Base-by-base conservation (phyloP, 2,113 vertebrate genomes). In the Barbus barbus region DNA sequence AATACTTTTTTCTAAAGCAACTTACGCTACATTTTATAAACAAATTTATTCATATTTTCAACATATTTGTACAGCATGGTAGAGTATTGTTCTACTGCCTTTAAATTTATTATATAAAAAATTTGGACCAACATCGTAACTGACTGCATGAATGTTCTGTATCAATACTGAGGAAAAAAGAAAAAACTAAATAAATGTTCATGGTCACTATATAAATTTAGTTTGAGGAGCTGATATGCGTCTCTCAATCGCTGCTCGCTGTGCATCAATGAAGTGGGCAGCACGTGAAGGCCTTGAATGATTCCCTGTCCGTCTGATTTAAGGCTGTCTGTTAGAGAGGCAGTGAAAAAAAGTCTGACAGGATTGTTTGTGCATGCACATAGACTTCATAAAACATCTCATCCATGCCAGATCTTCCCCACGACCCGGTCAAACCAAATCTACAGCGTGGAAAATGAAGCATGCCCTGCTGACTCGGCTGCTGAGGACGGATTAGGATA, bases 351-450 rank as follows among this genome's bases (percentile, higher is more conserved):
- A n/a, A 56, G 48, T 56, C 11, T 11, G 48, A 51, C 16, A 9
- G 74, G 48, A 56, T 56, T 76, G 48, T 72, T 58, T 28, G 22
- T 2, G 7, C 46, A 41, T 26, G 16, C 81, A 58, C 33, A 33
- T 4, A 33, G 33, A 16, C 67, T 58, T 82, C 48, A 73, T 82
- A 44, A 82, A 82, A 44, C 75, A 78, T 38, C 75, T 76, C 46
- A 20, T 46, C 16, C 9, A 4, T 76, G 46, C 3, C 2, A 31
- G 6, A 69, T 69, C 31, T 22, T 69, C 65, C 9, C 4, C 31
- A 69, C 9, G 65, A 69, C 65, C 33, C 9, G 33, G 65, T 69
- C 65, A 36, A 12, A 69, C 9, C 5, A 9, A 69, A 75, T 20
- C 26, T 6, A 74, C 14, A 41, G 20, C 2, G 22, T 14, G 69